phyloP scores from a whole-genome alignment of 2,888 invertebrate species.

The Oegoconia quadripuncta region DNA sequence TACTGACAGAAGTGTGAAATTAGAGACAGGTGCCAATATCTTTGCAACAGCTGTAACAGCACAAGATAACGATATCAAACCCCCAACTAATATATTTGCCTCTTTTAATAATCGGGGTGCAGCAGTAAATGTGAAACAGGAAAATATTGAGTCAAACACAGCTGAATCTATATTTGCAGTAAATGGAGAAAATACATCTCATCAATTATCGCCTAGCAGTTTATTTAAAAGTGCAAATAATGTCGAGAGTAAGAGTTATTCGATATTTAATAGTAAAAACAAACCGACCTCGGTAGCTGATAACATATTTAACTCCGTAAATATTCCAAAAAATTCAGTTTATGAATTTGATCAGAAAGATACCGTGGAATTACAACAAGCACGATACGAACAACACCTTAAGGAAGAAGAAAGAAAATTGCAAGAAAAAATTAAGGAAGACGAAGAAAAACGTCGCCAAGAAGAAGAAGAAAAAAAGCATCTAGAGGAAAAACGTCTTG shows the following conservation, averaged over 20 bases:
- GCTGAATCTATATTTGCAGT: slow-evolving; percentile 30
- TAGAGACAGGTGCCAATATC: slow-evolving; percentile 29
- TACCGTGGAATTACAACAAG: slow-evolving; percentile 15
- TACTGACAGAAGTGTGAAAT: slow-evolving; percentile 28
- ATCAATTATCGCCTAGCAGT: slow-evolving; percentile 49
- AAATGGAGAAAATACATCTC: slow-evolving; percentile 39
- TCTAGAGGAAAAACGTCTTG: slow-evolving; percentile 22
- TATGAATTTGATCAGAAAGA: slow-evolving; percentile 55
- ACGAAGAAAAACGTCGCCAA: slow-evolving; percentile 28
- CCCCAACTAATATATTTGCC: slow-evolving; percentile 47
- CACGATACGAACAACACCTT: slow-evolving; percentile 25
- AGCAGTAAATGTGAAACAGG: slow-evolving; percentile 27
- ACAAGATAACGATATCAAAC: slow-evolving; percentile 26
- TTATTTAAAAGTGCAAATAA: slow-evolving; percentile 60
- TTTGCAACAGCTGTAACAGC: slow-evolving; percentile 36
- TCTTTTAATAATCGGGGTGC: slow-evolving; percentile 33
- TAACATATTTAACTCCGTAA: slow-evolving; percentile 53
- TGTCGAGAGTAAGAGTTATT: slow-evolving; percentile 39
- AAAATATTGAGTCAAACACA: slow-evolving; percentile 14
- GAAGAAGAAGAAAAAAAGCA: slow-evolving; percentile 20
- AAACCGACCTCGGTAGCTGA: slow-evolving; percentile 54
- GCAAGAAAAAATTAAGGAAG: slow-evolving; percentile 32
- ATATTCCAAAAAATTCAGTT: slow-evolving; percentile 30
- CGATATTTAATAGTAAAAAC: slow-evolving; percentile 62
- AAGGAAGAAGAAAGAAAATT: slow-evolving; percentile 33